Evolutionary conservation across 2,888 invertebrate species (phyloP).

Genomic region (Oxyscelio sp.): DNA sequence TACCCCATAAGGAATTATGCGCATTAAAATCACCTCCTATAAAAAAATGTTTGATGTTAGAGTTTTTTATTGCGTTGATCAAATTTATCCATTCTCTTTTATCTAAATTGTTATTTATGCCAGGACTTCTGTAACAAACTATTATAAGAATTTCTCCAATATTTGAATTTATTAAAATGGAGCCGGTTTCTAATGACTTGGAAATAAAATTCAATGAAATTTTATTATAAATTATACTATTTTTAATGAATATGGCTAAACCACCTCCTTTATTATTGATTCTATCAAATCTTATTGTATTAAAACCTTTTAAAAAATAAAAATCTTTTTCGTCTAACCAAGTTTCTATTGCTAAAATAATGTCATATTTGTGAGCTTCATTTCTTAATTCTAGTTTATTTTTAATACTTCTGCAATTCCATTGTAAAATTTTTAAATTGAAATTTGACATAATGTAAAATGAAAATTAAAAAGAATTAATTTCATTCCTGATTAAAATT

Average conservation of each 20-base stretch:
- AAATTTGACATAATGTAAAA: too few relatives aligned
- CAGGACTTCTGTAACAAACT: constrained; percentile 32
- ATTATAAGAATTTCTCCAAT: constrained; percentile 4
- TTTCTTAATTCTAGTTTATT: constrained; percentile 11
- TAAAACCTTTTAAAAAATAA: constrained; percentile 1
- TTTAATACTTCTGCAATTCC: neutral
- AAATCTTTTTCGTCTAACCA: neutral
- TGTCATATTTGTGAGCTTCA: neutral
- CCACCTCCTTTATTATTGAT: neutral
- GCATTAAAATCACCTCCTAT: constrained; percentile 20
- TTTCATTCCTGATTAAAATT: too few relatives aligned
- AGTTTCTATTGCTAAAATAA: constrained; percentile 7
- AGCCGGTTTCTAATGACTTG: constrained; percentile 1
- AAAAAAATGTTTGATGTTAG: neutral
- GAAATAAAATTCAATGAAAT: neutral
- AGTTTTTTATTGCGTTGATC: neutral
- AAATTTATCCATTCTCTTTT: neutral
- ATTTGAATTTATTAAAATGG: neutral
- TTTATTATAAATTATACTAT: neutral
- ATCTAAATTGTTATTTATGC: neutral
- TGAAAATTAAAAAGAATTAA: too few relatives aligned
- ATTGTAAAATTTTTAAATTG: neutral
- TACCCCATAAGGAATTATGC: constrained; percentile 13
- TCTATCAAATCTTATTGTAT: constrained; percentile 11
- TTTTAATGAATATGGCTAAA: constrained; percentile 6